Evolutionary conservation across 2,113 vertebrate species (phyloP).

Genomic region (Neotoma lepida): DNA sequence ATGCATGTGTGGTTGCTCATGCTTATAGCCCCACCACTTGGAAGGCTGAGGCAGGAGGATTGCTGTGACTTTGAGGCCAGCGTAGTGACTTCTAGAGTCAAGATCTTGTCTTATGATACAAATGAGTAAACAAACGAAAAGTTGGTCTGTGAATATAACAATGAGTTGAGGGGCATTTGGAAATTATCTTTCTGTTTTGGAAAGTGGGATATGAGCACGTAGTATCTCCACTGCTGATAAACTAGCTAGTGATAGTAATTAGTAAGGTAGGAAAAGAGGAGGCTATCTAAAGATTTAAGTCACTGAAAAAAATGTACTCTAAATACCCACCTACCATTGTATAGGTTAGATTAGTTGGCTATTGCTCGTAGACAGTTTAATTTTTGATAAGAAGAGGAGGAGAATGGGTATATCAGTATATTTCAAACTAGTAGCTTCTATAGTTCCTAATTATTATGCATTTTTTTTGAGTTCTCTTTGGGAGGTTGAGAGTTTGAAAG

Average conservation of each 20-base stretch:
- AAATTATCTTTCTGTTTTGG: constrained; percentile 11
- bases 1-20: not conserved
- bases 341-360: constrained; percentile 8
- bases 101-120: not conserved
- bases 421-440: constrained; percentile 34
- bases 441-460: constrained; percentile 22
- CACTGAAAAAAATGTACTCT: constrained; percentile 17
- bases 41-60: not conserved
- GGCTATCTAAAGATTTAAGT: constrained; percentile 32
- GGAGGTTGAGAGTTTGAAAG: constrained; percentile 19
- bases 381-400: constrained; percentile 11
- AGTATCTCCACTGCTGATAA: not conserved
- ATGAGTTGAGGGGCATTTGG: constrained; percentile 6
- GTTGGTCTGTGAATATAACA: constrained; percentile 23
- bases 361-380: constrained; percentile 5
- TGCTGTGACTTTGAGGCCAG: not conserved
- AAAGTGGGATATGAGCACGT: not conserved
- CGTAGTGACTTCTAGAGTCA: no score
- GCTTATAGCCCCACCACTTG: no score
- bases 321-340: not conserved
- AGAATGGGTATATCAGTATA: constrained; percentile 24
- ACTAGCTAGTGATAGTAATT: constrained; percentile 11
- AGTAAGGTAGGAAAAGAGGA: constrained; percentile 9
- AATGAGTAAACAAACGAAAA: not conserved
- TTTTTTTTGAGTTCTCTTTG: constrained; percentile 46